Conservation (phyloP, 2,797 vertebrate species). For the Sebastes itinus region DNA sequence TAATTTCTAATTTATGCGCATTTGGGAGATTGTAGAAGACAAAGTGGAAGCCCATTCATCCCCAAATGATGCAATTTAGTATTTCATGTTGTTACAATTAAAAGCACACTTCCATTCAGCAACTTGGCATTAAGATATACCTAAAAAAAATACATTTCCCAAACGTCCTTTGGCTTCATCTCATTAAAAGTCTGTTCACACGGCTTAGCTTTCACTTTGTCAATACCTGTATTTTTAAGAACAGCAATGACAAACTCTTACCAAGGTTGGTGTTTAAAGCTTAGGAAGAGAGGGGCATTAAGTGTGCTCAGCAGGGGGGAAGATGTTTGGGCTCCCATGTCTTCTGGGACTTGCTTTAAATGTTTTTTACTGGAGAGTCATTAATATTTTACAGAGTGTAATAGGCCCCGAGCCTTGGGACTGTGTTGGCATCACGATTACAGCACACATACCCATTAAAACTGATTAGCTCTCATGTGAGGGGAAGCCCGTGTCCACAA, state of each 20-base stretch:
- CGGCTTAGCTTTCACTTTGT: constrained; percentile 11
- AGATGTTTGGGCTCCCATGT: constrained; percentile 52
- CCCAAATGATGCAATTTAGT: constrained; percentile 38
- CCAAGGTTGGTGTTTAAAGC: constrained; percentile 32
- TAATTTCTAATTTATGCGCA: too few species aligned
- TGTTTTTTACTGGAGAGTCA: constrained; percentile 86
- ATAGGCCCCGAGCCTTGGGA: constrained; percentile 89
- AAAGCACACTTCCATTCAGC: neutral
- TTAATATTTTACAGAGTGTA: constrained; percentile 94
- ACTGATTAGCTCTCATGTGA: constrained; percentile 88
- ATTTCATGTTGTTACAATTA: neutral
- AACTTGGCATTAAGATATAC: neutral
- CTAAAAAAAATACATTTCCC: neutral
- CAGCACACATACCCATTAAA: constrained; percentile 90
- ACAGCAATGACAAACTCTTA: neutral
- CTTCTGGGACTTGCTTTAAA: constrained; percentile 88
- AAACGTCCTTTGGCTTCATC: neutral
- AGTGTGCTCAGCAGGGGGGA: neutral
- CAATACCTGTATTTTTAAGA: constrained; percentile 12
- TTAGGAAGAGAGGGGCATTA: neutral
- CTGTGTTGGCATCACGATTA: constrained; percentile 86
- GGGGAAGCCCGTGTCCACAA: constrained; percentile 73
- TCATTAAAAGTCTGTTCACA: constrained; percentile 4
- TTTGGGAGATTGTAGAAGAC: too few species aligned
- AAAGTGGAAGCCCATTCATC: constrained; percentile 23